A percentile compares a stretch with the other conserved stretches of the same genome.
These are phyloP conservation scores for Taeniopygia guttata DNA, from an alignment of 2,797 vertebrate species.

Conservation along the genomic window DNA sequence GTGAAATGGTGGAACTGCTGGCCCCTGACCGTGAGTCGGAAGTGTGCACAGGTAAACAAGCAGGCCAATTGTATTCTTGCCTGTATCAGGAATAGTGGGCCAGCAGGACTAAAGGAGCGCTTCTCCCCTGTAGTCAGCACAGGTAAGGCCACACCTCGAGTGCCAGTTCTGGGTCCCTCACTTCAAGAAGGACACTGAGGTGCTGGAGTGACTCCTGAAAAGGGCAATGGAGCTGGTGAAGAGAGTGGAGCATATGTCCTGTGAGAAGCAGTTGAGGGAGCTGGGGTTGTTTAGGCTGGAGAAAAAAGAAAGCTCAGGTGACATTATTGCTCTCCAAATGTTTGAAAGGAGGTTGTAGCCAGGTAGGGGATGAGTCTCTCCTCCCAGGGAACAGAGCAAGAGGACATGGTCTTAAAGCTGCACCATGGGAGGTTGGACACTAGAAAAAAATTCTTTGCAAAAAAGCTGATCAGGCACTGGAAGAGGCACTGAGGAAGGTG, in stretches of 20 bases:
- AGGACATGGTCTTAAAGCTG: not conserved
- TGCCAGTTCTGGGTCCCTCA: not conserved
- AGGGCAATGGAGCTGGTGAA: not conserved
- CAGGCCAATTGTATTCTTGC: not conserved
- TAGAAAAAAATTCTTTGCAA: not conserved
- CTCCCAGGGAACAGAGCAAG: not conserved
- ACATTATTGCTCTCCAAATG: not conserved
- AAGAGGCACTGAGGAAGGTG: accelerated
- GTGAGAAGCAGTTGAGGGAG: accelerated
- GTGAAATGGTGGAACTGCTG: not conserved
- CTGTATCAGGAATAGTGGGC: not conserved
- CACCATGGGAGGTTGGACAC: not conserved
- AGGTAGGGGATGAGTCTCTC: not conserved
- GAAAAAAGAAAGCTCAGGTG: not conserved
- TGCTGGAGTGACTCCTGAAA: not conserved
- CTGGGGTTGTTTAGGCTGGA: not conserved
- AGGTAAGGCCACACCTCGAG: accelerated
- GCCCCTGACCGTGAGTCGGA: not conserved
- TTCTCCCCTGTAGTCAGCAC: not conserved
- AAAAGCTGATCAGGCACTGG: not conserved
- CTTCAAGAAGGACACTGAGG: not conserved
- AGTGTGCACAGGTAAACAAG: not conserved
- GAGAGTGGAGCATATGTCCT: not conserved
- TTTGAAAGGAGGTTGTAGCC: not conserved
- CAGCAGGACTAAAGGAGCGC: not conserved